phyloP scores from a whole-genome alignment of 37 sponge, comb jelly and placozoan species.

The Beroe ovata region DNA sequence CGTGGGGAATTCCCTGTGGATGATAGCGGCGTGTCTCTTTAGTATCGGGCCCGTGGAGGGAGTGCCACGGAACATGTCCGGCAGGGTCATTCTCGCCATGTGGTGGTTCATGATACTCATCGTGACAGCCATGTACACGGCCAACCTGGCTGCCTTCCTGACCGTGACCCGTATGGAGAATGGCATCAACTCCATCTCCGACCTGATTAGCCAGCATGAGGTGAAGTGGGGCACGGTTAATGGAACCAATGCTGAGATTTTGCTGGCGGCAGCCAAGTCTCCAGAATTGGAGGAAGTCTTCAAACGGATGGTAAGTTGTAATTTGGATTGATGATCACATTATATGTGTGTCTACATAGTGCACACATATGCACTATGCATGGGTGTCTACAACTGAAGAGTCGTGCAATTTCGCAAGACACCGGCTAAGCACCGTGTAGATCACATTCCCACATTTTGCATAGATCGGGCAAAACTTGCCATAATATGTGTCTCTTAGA shows the following conservation, averaged over 20 bases:
- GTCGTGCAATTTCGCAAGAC: too few species aligned
- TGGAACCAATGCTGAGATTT: conserved; percentile 51
- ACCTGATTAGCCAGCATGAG: conserved; percentile 50
- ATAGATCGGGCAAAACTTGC: too few species aligned
- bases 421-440: too few species aligned
- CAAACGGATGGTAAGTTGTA: conserved; percentile 47
- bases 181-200: conserved; percentile 56
- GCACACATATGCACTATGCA: too few species aligned
- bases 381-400: too few species aligned
- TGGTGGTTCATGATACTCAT: conserved; percentile 68
- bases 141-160: conserved; percentile 64
- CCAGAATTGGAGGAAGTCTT: conserved; percentile 46
- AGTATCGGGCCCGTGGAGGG: conserved; percentile 66
- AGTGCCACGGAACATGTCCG: conserved; percentile 65
- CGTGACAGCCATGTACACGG: conserved; percentile 64
- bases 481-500: too few species aligned
- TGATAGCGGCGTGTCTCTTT: conserved; percentile 66
- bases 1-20: conserved; percentile 63
- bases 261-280: conserved; percentile 42
- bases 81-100: conserved; percentile 64
- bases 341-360: too few species aligned
- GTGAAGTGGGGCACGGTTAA: conserved; percentile 59
- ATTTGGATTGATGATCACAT: too few species aligned
- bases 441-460: too few species aligned
- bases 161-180: conserved; percentile 64